Evolutionary conservation across 2,797 vertebrate species (phyloP).

Genomic region (Darevskia nairensis): DNA sequence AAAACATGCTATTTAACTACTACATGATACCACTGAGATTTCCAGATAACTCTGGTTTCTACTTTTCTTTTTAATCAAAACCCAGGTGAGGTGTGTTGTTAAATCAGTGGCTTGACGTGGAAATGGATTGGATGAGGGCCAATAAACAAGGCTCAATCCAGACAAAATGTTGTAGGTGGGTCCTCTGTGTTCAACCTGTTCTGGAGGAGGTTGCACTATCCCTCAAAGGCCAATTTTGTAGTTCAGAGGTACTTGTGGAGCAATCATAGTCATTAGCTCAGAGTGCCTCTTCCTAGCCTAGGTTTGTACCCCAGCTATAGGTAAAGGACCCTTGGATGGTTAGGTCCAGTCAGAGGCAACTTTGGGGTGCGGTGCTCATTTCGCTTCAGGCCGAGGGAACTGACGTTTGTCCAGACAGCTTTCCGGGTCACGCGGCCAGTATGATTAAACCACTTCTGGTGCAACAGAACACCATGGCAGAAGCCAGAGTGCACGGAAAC

Average conservation of each 20-base stretch:
- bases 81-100: neutral
- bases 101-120: neutral
- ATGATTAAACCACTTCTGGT: too few relatives aligned
- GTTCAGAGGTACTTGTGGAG: neutral
- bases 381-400: too few relatives aligned
- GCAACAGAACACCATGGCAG: too few relatives aligned
- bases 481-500: too few relatives aligned
- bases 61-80: neutral
- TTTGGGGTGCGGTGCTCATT: too few relatives aligned
- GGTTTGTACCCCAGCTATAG: neutral
- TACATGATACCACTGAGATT: too few relatives aligned
- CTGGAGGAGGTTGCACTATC: neutral
- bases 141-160: neutral
- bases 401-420: too few relatives aligned
- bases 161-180: neutral
- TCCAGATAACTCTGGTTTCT: too few relatives aligned
- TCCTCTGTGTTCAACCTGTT: neutral
- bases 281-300: neutral
- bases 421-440: too few relatives aligned
- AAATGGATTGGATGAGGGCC: neutral
- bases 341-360: too few relatives aligned
- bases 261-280: neutral
- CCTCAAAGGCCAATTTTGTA: neutral
- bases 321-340: too few relatives aligned
- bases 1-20: neutral